Conservation (phyloP, 2,113 vertebrate genomes). For the Hemicordylus capensis region DNA sequence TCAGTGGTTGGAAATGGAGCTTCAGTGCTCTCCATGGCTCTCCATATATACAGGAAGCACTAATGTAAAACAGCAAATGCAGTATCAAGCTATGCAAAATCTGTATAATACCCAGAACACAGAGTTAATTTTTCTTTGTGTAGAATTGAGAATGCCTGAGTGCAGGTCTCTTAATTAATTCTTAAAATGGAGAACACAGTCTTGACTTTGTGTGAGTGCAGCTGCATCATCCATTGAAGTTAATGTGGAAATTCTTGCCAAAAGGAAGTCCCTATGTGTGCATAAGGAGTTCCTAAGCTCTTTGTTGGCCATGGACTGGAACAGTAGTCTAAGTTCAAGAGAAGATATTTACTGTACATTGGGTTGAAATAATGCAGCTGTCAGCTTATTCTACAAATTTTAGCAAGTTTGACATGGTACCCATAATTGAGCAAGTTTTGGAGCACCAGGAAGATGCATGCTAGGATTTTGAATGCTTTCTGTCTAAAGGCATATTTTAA, state of each 20-base stretch:
- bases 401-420: too few species aligned
- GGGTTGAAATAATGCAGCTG: background rate
- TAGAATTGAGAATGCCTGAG: too few species aligned
- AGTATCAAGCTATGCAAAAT: too few species aligned
- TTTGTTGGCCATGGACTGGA: background rate
- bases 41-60: background rate
- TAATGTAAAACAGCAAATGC: background rate
- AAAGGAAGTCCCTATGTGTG: background rate
- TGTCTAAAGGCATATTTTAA: background rate
- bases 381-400: background rate
- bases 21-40: background rate
- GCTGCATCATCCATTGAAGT: background rate
- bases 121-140: too few species aligned
- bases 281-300: background rate
- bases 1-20: background rate
- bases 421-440: too few species aligned
- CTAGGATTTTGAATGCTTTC: background rate
- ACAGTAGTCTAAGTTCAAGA: background rate
- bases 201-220: background rate
- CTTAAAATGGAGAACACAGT: background rate
- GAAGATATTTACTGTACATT: too few species aligned
- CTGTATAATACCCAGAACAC: too few species aligned
- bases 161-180: too few species aligned
- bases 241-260: background rate
- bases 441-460: background rate